These are phyloP conservation scores for Acrobasis suavella DNA, from an alignment of 2,888 invertebrate species.

Conservation along the genomic window DNA sequence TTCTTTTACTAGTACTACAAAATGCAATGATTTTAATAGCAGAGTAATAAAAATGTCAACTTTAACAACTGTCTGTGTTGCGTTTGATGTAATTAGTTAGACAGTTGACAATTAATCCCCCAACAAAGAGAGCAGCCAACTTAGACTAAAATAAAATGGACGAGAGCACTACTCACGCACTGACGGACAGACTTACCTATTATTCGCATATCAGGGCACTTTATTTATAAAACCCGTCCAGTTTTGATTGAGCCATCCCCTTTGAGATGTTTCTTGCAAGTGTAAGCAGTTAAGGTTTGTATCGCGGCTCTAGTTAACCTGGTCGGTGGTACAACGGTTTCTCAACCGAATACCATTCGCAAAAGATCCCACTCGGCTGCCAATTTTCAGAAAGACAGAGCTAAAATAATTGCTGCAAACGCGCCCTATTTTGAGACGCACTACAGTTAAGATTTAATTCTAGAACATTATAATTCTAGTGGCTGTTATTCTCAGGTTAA, in stretches of 20 bases:
- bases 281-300: constrained; percentile 42
- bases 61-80: not conserved
- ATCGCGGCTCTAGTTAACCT: constrained; percentile 51
- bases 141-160: constrained; percentile 56
- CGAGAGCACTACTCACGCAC: constrained; percentile 47
- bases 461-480: constrained; percentile 66
- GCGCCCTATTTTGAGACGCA: constrained; percentile 77
- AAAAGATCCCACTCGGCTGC: constrained; percentile 79
- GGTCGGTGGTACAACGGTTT: constrained; percentile 72
- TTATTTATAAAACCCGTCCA: constrained; percentile 75
- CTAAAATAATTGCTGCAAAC: constrained; percentile 81
- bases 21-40: not conserved
- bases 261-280: constrained; percentile 39
- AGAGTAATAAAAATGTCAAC: constrained; percentile 3
- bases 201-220: constrained; percentile 77
- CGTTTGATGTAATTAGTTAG: constrained; percentile 2
- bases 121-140: constrained; percentile 39
- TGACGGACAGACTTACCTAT: constrained; percentile 70
- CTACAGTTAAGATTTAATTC: constrained; percentile 74
- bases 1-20: not conserved
- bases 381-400: constrained; percentile 82
- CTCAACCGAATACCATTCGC: constrained; percentile 79
- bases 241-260: constrained; percentile 58
- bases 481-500: constrained; percentile 51
- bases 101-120: constrained; percentile 28